phyloP scores from a whole-genome alignment of 2,797 vertebrate species.

The Philypnodon macrostomus region DNA sequence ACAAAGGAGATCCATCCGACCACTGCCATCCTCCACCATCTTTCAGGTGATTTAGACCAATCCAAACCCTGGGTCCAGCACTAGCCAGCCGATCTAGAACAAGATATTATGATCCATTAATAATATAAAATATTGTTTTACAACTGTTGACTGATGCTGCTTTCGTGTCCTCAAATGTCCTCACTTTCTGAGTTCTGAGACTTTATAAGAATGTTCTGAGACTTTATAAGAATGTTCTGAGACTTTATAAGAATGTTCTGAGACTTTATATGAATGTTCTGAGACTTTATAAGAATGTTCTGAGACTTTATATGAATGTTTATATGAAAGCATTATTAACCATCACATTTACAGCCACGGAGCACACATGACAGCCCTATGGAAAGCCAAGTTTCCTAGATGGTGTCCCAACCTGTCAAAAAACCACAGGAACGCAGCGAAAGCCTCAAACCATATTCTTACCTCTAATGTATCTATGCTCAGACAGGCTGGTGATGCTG shows the following conservation, averaged over 20 bases:
- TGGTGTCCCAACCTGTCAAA: not conserved
- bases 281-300: no score
- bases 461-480: conserved; percentile 85
- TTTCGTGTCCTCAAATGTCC: no score
- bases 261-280: no score
- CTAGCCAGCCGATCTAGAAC: conserved; percentile 78
- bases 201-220: no score
- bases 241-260: no score
- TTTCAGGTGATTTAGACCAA: conserved; percentile 85
- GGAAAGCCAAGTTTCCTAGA: not conserved
- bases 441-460: conserved; percentile 25
- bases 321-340: not conserved
- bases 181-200: no score
- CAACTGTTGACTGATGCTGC: not conserved
- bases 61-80: conserved; percentile 83
- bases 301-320: no score
- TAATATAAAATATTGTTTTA: not conserved
- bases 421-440: not conserved
- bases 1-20: conserved; percentile 85
- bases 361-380: not conserved
- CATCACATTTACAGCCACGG: not conserved
- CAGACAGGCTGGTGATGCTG: conserved; percentile 79
- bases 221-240: no score
- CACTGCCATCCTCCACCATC: conserved; percentile 87
- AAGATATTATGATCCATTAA: conserved; percentile 23